These are phyloP conservation scores for Nautilus pompilius DNA, from an alignment of 1,140 invertebrate species.

Conservation along the genomic window DNA sequence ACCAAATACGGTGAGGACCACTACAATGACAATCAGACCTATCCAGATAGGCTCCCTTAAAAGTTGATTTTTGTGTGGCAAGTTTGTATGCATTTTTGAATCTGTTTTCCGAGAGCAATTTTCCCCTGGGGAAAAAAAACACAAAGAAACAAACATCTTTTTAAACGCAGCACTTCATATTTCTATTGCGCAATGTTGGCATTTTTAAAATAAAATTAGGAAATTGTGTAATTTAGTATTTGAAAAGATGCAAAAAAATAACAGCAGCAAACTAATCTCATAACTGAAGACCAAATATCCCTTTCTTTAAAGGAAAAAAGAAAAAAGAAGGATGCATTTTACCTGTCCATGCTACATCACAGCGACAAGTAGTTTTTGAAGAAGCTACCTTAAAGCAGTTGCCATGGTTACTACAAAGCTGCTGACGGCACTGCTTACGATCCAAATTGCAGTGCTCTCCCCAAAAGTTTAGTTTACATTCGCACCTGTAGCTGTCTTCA, in stretches of 20 bases:
- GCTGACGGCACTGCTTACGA: slow-evolving; percentile 1
- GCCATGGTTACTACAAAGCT: slow-evolving; percentile 12
- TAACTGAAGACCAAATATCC: not conserved
- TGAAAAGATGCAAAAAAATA: not conserved
- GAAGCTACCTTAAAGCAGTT: slow-evolving; percentile 4
- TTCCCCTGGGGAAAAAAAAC: not conserved
- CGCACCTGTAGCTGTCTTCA: slow-evolving; percentile 7
- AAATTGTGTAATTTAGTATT: not conserved
- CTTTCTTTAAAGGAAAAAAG: not conserved
- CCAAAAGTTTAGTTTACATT: slow-evolving; percentile 11
- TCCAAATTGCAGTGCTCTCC: slow-evolving; percentile 18
- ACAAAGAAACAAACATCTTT: not conserved
- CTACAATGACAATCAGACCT: slow-evolving; percentile 38
- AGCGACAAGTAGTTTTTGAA: slow-evolving; percentile 12
- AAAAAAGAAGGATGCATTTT: not conserved
- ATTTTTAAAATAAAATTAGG: not conserved
- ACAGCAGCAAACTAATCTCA: not conserved
- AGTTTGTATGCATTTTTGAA: not conserved
- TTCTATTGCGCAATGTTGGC: not conserved
- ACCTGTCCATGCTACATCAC: slow-evolving; percentile 14
- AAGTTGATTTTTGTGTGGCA: slow-evolving; percentile 27
- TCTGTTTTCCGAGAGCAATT: slow-evolving; percentile 3
- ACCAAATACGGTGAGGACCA: slow-evolving; percentile 28
- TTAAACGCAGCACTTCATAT: not conserved
- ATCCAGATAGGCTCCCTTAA: slow-evolving; percentile 45